A percentile compares a stretch with the other conserved stretches of the same genome.
These are phyloP conservation scores for Acronicta psi DNA, from an alignment of 2,888 invertebrate genomes.

Conservation along the genomic window DNA sequence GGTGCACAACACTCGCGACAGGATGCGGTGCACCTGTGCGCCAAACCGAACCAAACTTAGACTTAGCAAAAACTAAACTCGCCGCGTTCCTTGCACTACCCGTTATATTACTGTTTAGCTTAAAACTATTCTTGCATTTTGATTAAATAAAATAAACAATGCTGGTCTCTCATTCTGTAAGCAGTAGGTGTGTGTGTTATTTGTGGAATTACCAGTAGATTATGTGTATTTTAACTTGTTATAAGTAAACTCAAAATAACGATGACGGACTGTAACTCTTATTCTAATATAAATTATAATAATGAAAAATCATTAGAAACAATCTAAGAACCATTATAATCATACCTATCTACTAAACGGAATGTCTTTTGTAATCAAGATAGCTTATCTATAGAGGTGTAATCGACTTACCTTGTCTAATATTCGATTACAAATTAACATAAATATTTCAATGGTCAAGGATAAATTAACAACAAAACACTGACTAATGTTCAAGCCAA, in stretches of 20 bases:
- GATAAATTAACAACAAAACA: constrained; percentile 24
- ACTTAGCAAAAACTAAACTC: constrained; percentile 73
- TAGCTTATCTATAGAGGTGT: constrained; percentile 34
- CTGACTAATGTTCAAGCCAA: not conserved
- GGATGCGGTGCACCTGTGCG: constrained; percentile 85
- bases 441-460: constrained; percentile 30
- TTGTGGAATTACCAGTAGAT: no score
- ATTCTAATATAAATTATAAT: no score
- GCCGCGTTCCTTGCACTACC: constrained; percentile 38
- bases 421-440: constrained; percentile 31
- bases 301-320: no score
- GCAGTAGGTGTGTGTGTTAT: no score
- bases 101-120: constrained; percentile 25
- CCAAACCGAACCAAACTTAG: constrained; percentile 68
- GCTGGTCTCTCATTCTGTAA: no score
- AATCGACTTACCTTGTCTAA: constrained; percentile 27
- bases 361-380: constrained; percentile 28
- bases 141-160: constrained; percentile 8
- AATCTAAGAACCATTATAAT: no score
- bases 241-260: no score
- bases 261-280: no score
- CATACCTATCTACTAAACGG: not conserved
- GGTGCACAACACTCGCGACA: constrained; percentile 73
- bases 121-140: constrained; percentile 15
- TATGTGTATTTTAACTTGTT: no score